These are phyloP conservation scores for Pteropus alecto DNA, from an alignment of 2,113 vertebrate species.

Conservation along the genomic window DNA sequence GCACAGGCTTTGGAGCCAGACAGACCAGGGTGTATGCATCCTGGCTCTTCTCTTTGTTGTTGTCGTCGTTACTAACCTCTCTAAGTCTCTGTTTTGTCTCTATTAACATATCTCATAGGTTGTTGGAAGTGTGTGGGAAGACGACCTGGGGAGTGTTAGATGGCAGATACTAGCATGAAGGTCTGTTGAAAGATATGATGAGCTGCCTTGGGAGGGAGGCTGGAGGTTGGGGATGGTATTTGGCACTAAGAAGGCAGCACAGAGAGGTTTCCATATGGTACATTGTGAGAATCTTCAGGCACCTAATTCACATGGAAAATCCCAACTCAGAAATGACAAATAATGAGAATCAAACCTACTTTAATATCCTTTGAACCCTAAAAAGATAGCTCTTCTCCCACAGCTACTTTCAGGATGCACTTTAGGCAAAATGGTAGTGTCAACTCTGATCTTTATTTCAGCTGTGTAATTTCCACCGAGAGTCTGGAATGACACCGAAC, in stretches of 20 bases:
- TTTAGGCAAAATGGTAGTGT: not conserved
- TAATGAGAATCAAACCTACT: not conserved
- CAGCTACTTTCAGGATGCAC: not conserved
- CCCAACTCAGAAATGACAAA: not conserved
- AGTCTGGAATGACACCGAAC: not conserved
- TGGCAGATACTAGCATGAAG: not conserved
- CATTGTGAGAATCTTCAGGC: not conserved
- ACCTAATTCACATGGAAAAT: not conserved
- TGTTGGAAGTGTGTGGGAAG: not conserved
- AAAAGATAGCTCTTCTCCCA: not conserved
- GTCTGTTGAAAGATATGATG: not conserved
- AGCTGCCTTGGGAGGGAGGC: not conserved
- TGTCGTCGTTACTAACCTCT: not conserved
- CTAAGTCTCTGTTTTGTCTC: not conserved
- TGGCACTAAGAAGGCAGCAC: not conserved
- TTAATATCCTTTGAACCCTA: not conserved
- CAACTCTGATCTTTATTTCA: not conserved
- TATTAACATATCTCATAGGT: not conserved
- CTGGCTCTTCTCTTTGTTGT: not conserved
- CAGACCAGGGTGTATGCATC: not conserved
- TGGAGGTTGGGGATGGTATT: not conserved
- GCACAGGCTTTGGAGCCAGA: not conserved
- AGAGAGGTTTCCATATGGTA: not conserved
- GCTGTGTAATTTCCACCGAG: not conserved
- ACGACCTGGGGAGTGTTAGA: not conserved